Evolutionary conservation across 2,888 invertebrate genomes (phyloP), one percentile per base, ranked within the genome.

Genomic region (Amphipoea lucens): DNA sequence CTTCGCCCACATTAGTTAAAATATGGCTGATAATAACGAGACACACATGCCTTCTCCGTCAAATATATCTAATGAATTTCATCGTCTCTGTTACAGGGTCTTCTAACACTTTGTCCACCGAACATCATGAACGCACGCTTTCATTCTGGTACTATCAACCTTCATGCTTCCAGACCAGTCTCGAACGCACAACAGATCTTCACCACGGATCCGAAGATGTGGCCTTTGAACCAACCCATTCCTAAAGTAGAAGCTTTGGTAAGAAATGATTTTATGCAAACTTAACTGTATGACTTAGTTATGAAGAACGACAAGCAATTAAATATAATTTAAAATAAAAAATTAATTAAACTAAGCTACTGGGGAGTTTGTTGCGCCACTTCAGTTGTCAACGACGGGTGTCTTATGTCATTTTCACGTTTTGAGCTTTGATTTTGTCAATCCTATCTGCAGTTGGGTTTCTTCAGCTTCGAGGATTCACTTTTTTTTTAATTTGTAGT

Each of bases 161-260:
- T 95, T 4, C 90, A 97, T 95, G 74, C 96, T n/a, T 85, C 86
- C 0, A 89, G 98, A 60, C 97, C 97, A 1, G 90, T 98, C 0
- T 98, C 98, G 0, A 95, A 95, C 4, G 98, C 97, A 0, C 94
- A 92, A 36, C 98, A 98, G 90, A 96, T 96, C 78, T 98, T 96
- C 89, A 97, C 97, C 60, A 97, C 97, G 0, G 96, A 98, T 87
- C 95, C 97, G 72, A 94, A 95, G 1, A 88, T 97, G 71, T 98
- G 97, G 97, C 98, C 98, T 0, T 86, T 98, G 36, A 97, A 97
- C 83, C 94, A 98, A 89, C 97, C 98, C 0, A 92, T 98, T 45
- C 94, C 96, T 1, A 98, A 98, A 94, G 85, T 97, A 4, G 98
- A 91, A 74, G 88, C 87, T 4, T 76, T 87, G 82, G 91, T 91